These are phyloP conservation scores for Amia ocellicauda DNA, from an alignment of 2,113 vertebrate genomes.

Conservation along the genomic window DNA sequence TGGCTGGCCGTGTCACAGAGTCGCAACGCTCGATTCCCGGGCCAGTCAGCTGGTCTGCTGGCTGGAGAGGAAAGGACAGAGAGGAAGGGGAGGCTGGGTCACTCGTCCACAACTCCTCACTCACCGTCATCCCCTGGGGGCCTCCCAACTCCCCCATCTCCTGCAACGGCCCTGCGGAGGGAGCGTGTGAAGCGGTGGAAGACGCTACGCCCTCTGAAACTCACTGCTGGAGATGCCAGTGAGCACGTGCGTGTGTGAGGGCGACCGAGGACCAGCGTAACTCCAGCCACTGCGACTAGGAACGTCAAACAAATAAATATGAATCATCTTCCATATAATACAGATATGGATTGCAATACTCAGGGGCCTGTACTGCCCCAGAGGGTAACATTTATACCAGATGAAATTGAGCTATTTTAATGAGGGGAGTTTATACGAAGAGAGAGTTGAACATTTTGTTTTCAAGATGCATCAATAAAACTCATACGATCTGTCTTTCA, in stretches of 20 bases:
- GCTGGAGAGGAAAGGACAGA: slow-evolving; percentile 36
- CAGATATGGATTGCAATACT: slow-evolving; percentile 58
- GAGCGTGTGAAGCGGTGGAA: too few relatives aligned
- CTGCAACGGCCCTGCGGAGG: too few relatives aligned
- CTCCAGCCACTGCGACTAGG: too few relatives aligned
- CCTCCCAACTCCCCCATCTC: too few relatives aligned
- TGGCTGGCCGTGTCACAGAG: slow-evolving; percentile 30
- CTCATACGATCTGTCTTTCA: slow-evolving; percentile 41
- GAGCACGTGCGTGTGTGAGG: slow-evolving; percentile 24
- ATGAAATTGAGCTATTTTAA: slow-evolving; percentile 53
- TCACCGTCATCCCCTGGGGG: too few relatives aligned
- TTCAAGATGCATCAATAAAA: slow-evolving; percentile 31
- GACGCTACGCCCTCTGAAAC: too few relatives aligned
- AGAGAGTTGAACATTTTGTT: slow-evolving; percentile 37
- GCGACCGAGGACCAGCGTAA: slow-evolving; percentile 19
- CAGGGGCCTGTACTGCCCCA: slow-evolving; percentile 39
- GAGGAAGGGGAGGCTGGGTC: slow-evolving; percentile 17
- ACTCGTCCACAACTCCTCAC: slow-evolving; percentile 30
- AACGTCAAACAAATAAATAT: too few relatives aligned
- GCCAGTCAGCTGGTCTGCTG: slow-evolving; percentile 67
- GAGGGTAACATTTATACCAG: slow-evolving; percentile 47
- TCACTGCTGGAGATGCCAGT: slow-evolving; percentile 27
- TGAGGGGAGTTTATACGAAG: slow-evolving; percentile 30
- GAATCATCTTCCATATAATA: too few relatives aligned
- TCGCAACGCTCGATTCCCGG: slow-evolving; percentile 34